Base-by-base conservation (phyloP, 2,888 invertebrate species). In the Myathropa florea region DNA sequence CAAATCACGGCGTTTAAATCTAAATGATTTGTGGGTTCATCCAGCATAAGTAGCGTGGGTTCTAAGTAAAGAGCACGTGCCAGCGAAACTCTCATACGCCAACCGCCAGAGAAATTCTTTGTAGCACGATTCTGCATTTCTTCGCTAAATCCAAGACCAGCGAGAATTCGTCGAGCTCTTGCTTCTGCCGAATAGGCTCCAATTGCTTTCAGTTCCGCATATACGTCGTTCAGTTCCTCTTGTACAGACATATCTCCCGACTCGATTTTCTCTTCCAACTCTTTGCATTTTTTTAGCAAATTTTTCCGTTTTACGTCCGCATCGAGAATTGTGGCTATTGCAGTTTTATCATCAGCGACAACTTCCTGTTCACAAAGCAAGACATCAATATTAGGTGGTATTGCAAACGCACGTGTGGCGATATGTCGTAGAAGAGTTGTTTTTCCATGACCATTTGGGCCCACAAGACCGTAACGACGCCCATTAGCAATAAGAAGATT, bases 1-100 rank as follows among this genome's bases (percentile, higher is more conserved):
- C 99, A 99, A 94, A 99, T 99, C 67, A 99, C 99, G 88, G 99
- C 99, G 91, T 99, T 99, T 80, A 99, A 94, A 94, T 99, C 99
- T 90, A 99, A 96, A 93, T 99, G 99, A 93, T 99, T 99, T 0
- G 99, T 99, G 88, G 99, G 99, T 94, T 99, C 99, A 93, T 99
- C 99, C 36, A 99, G 95, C 92, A 99, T 94, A 28, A 99, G 93
- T n/a, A 99, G 93, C 1, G 99, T 99, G 0, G 99, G 99, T 93
- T 99, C 99, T 83, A 99, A 94, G 92, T 98, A 99, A 23, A 99
- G 93, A 3, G 99, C 99, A 92, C 99, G 95, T 0, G 99, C 99
- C 57, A 99, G 93, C 0, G 99, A 99, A 4, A 99, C 99, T 91
- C 99, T 96, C 99, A 99, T 99, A 88, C 99, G 95, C 99, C 99